Evolutionary conservation across 2,888 invertebrate species (phyloP).

Genomic region (Sarcophaga rosellei): DNA sequence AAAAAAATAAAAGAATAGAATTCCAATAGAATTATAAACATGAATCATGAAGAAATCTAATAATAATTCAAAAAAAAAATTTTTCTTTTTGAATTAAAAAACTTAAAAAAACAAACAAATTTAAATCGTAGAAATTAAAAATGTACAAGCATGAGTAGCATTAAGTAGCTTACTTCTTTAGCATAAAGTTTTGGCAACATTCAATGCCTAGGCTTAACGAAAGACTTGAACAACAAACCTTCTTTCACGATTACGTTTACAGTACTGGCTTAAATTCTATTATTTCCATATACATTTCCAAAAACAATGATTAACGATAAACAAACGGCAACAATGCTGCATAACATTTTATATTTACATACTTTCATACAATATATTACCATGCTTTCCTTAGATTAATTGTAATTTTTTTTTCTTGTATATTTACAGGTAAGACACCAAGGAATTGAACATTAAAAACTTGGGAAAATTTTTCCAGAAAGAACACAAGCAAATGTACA

Average conservation of each 20-base stretch:
- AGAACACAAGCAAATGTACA: slow-evolving; percentile 18
- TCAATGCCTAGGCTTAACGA: neutral
- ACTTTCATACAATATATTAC: neutral
- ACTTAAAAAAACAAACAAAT: no score
- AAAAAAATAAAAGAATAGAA: no score
- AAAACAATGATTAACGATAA: neutral
- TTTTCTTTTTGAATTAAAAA: no score
- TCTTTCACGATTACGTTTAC: neutral
- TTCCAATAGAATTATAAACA: no score
- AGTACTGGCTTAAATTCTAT: neutral
- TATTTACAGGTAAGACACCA: slow-evolving; percentile 63
- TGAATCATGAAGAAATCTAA: no score
- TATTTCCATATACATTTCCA: neutral
- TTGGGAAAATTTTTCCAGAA: neutral
- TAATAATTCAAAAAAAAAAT: no score
- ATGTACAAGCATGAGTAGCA: neutral
- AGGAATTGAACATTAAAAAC: neutral
- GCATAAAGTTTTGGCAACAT: slow-evolving; percentile 1
- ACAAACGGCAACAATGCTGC: slow-evolving; percentile 46
- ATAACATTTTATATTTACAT: slow-evolving; percentile 7
- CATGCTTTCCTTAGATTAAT: slow-evolving; percentile 35
- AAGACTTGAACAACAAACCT: slow-evolving; percentile 13
- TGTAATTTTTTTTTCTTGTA: slow-evolving; percentile 37
- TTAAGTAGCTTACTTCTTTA: neutral
- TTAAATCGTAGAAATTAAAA: neutral